Evolutionary conservation across 2,888 invertebrate species (phyloP).

Genomic region (Eurytoma californica): DNA sequence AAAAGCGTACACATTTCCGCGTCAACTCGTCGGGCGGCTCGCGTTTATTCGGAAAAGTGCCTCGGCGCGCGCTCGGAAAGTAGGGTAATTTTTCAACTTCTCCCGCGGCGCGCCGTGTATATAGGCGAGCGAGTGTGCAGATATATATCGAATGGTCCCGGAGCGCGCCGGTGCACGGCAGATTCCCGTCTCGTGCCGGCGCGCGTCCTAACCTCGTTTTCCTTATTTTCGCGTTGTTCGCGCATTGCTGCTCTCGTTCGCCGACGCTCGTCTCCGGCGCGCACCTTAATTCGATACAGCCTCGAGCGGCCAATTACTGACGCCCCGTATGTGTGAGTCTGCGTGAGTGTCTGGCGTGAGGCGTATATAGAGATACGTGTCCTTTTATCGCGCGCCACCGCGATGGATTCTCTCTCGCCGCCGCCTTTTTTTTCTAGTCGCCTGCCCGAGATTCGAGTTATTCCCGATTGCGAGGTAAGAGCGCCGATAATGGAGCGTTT

Average conservation of each 20-base stretch:
- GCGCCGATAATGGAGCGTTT: too few relatives aligned
- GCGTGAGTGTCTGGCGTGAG: too few relatives aligned
- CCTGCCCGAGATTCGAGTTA: too few relatives aligned
- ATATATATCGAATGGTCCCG: background rate
- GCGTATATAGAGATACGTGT: too few relatives aligned
- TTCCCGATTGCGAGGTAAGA: too few relatives aligned
- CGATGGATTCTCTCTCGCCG: too few relatives aligned
- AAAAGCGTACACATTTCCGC: too few relatives aligned
- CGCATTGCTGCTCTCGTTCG: constrained; percentile 16
- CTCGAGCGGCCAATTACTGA: constrained; percentile 39
- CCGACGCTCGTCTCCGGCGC: constrained; percentile 7
- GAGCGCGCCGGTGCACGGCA: constrained; percentile 35
- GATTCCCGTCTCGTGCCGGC: constrained; percentile 58
- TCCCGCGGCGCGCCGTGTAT: background rate
- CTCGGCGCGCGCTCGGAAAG: constrained; percentile 6
- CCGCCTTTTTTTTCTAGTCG: too few relatives aligned
- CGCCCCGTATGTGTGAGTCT: too few relatives aligned
- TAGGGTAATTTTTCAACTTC: constrained; percentile 45
- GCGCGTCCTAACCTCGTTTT: constrained; percentile 61
- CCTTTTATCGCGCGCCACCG: too few relatives aligned
- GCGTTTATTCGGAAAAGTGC: too few relatives aligned
- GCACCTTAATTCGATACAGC: constrained; percentile 43
- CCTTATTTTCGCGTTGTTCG: constrained; percentile 58
- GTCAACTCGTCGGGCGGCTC: too few relatives aligned
- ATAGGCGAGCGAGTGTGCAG: background rate